phyloP scores from a whole-genome alignment of 2,888 invertebrate genomes.

The Nemotelus nigrinus region DNA sequence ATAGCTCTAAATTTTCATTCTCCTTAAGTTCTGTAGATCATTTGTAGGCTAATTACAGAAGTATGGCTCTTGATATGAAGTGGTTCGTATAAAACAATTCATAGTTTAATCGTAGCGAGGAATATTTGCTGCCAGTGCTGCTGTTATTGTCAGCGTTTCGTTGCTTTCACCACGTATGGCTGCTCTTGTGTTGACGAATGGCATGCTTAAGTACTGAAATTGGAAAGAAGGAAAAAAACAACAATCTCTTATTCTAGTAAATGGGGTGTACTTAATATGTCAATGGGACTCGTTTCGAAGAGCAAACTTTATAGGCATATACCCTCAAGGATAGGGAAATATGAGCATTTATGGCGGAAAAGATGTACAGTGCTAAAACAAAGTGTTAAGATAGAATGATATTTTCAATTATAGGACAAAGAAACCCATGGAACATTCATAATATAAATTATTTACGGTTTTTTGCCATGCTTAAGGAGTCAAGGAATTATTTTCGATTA shows the following conservation, averaged over 20 bases:
- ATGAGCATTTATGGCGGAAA: slow-evolving; percentile 3
- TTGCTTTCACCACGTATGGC: neutral
- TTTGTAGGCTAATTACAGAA: neutral
- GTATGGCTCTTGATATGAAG: neutral
- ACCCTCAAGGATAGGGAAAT: slow-evolving; percentile 4
- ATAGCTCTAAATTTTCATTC: no score
- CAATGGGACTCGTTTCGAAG: slow-evolving; percentile 26
- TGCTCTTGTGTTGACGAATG: no score
- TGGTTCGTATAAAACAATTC: neutral
- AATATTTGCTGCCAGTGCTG: slow-evolving; percentile 4
- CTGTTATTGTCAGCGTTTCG: neutral
- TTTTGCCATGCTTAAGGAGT: no score
- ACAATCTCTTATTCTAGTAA: slow-evolving; percentile 13
- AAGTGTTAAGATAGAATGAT: no score
- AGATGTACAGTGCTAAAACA: neutral
- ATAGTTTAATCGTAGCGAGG: neutral
- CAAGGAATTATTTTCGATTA: no score
- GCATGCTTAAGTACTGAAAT: neutral
- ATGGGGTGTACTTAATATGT: slow-evolving; percentile 36
- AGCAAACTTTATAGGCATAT: slow-evolving; percentile 4
- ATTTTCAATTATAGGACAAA: no score
- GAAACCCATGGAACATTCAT: no score
- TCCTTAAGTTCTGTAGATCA: no score
- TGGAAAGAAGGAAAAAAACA: slow-evolving; percentile 3
- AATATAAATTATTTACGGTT: no score